Base-by-base conservation (phyloP, 2,113 vertebrate genomes). In the Clarias gariepinus region DNA sequence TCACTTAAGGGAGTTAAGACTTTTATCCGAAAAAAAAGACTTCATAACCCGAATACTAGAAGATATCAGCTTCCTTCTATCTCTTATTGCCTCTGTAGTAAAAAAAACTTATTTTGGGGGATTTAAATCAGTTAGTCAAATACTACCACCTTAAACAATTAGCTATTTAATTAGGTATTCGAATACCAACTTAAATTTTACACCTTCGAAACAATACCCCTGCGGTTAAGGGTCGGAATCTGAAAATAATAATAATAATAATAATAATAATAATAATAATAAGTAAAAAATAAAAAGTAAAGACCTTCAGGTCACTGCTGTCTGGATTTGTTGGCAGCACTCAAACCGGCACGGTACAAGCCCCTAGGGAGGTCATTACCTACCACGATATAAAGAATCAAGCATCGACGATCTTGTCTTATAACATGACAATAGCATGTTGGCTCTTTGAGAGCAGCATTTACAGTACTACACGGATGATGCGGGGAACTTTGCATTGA, bases 321-420 rank as follows among this genome's bases (percentile, higher is more conserved):
- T 76, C 55, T 63, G 19, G 36, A 25, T 86, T 55, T 58, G 74
- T 63, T 55, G 69, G 80, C 47, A 47, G 36, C 33, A 16, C n/a
- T 30, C 23, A 18, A 60, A 36, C 21, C 0, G 13, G 52, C 11
- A 12, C 19, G 30, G 13, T 1, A 3, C 7, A 1, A 19, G 81
- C n/a, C 47, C 6, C 76, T 41, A 55, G 76, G 71, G 69, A 60
- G 41, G 71, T 87, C 80, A 47, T 82, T 74, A 82, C 13, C 52
- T 28, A 55, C 21, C 2, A 52, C 5, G 28, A 81, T 71, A 58
- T n/a, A 10, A 58, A 58, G 76, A 52, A 82, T 82, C 81, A 28
- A 66, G 77, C 80, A 76, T 28, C 1, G 4, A 10, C 15, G 85
- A 82, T 82, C 23, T 47, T 16, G 23, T 63, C 57, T 83, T 66